Percentiles rank a stretch among this genome's conserved stretches.
Conservation (phyloP, 2,113 vertebrate species). For the Crotalus horridus region DNA sequence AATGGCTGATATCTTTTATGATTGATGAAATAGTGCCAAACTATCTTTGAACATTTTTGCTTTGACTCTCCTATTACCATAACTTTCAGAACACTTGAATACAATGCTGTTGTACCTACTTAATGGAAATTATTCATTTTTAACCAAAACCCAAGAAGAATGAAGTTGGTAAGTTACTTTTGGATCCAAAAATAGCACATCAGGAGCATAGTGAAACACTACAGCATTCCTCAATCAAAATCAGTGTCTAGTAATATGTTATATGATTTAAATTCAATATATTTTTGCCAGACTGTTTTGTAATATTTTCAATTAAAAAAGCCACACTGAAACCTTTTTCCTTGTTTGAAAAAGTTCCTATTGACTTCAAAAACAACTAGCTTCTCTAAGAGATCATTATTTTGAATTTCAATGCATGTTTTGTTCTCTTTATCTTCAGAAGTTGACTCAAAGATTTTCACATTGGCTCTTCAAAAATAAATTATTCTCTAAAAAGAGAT, state of each 20-base stretch:
- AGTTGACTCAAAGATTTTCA: not conserved
- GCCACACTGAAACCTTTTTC: not conserved
- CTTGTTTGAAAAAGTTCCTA: too few species aligned
- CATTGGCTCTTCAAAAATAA: not conserved
- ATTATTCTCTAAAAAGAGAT: not conserved
- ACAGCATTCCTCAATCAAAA: not conserved
- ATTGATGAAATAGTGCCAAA: constrained; percentile 12
- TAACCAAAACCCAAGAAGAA: constrained; percentile 24
- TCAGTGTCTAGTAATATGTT: not conserved
- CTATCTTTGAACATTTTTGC: constrained; percentile 26
- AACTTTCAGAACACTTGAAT: constrained; percentile 32
- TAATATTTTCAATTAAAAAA: not conserved
- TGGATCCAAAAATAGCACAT: not conserved
- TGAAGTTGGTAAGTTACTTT: not conserved
- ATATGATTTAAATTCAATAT: not conserved
- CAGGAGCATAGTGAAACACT: not conserved
- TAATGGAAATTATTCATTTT: not conserved
- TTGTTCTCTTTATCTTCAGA: not conserved
- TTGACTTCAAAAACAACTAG: not conserved
- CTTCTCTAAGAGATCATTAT: not conserved
- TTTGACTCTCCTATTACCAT: constrained; percentile 36
- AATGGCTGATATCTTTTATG: constrained; percentile 27
- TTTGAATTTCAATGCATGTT: not conserved
- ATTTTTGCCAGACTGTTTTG: not conserved
- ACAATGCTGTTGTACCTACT: not conserved